Base-by-base conservation (phyloP, 2,888 invertebrate genomes). In the Plagiodera versicolora region DNA sequence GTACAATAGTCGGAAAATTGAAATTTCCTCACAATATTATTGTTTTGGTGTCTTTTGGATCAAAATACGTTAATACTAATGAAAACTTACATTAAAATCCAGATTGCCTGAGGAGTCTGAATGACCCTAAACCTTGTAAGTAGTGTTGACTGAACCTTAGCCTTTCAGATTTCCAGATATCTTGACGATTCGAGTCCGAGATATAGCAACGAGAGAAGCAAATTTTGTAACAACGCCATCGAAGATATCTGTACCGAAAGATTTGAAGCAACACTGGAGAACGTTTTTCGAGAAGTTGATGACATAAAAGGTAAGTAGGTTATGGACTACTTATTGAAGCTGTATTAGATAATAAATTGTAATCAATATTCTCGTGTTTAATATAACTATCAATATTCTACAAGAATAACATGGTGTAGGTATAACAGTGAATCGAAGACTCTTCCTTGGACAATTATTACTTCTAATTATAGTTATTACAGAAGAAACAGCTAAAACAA, bases 281-380 rank as follows among this genome's bases (percentile, higher is more conserved):
- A 58, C 50, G 61, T 70, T 56, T 69, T 72, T 54, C 64, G 64
- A 67, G 70, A 72, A 65, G 69, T 70, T 11, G 69, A 69, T 32
- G 60, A 56, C 35, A 70, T 73, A 19, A 66, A 69, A 71, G 68
- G 71, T 69, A 61, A 63, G 24, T 39, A 32, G 20, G 39, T 44
- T 52, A 51, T 8, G 50, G 32, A 32, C 32, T 32, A 2, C 11
- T 32, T n/a, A n/a, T n/a, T 39, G 39, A n/a, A 39, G 19, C 51
- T 39, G 32, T 51, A 17, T 39, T 56, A 28, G 32, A 59, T 39
- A 39, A 52, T 35, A 17, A 20, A 35, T 20, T 52, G 16, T 39
- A 52, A 35, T 52, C 52, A 48, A 24, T 18, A 35, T 45, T 54
- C 39, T 39, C 3, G 39, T 39, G 14, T 39, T 39, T 14, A 14